Base-by-base conservation (phyloP, 2,888 invertebrate genomes). In the Punctoribates punctum region DNA sequence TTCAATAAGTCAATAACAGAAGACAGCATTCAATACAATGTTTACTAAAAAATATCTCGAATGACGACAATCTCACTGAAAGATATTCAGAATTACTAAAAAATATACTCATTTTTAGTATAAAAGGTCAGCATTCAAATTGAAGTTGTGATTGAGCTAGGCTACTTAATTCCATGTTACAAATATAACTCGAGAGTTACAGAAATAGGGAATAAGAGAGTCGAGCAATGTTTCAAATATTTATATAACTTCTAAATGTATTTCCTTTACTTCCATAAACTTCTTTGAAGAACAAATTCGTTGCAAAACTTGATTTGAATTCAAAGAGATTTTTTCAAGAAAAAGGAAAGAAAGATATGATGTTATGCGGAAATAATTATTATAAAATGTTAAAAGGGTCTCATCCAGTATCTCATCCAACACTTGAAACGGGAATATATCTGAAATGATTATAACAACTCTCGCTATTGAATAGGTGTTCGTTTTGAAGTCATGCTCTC, bases 351-450 rank as follows among this genome's bases (percentile, higher is more conserved):
- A 25, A 54, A 54, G 25, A 54, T 25, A 54, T 54, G 25, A 42
- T 42, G 42, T 42, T 54, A 54, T 25, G 54, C 54, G 54, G 54
- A 54, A 54, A 54, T 54, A 20, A 54, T 20, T 54, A 54, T 54
- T 54, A 54, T 54, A 54, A 20, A 54, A 6, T 25, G 6, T 6
- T 54, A 54, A 54, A 54, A 20, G 54, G 20, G 42, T 42, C 42
- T 42, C 42, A 42, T 42, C 42, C 42, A 42, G 11, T 42, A 42
- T 42, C 42, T 8, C 8, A 42, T 42, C 42, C 34, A 34, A 34
- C 34, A 5, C 42, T 42, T 42, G 11, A 9, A 42, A 42, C 42
- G 13, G 4, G 13, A 42, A 42, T 42, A 13, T 9, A 42, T 42
- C 8, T 54, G 11, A 42, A 42, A 42, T 42, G 13, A 42, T 42